phyloP scores from a whole-genome alignment of 1,140 invertebrate species.

The Neodiprion pinetum region DNA sequence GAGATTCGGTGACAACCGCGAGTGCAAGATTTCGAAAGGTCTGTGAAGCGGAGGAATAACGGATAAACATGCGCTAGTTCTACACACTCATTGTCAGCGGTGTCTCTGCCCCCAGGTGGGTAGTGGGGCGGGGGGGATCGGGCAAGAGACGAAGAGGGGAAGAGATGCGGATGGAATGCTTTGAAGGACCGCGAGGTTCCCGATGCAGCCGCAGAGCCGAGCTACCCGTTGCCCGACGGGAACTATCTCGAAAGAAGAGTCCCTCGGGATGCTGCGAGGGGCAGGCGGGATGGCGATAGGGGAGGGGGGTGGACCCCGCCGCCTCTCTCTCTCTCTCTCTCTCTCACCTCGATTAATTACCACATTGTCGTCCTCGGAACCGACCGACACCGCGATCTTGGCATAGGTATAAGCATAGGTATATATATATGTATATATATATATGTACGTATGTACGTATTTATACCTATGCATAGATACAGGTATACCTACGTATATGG shows the following conservation, averaged over 20 bases:
- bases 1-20: neutral
- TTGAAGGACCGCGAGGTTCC: conserved; percentile 58
- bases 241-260: conserved; percentile 48
- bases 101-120: conserved; percentile 28
- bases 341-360: conserved; percentile 62
- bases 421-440: no score
- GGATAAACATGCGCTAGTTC: conserved; percentile 41
- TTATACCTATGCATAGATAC: no score
- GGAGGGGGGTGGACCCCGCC: conserved; percentile 15
- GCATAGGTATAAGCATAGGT: no score
- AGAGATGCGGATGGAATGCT: conserved; percentile 60
- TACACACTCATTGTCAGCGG: conserved; percentile 11
- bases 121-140: neutral
- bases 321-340: conserved; percentile 25
- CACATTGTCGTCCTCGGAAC: conserved; percentile 54
- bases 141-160: conserved; percentile 24
- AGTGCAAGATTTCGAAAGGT: conserved; percentile 29
- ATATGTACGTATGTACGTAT: no score
- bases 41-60: conserved; percentile 45
- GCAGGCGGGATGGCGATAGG: conserved; percentile 23
- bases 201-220: neutral
- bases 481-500: no score
- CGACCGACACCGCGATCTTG: neutral
- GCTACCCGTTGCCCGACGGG: conserved; percentile 31
- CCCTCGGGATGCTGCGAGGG: conserved; percentile 15